These are phyloP conservation scores for Crocuta crocuta DNA, from an alignment of 2,113 vertebrate species.

Conservation along the genomic window DNA sequence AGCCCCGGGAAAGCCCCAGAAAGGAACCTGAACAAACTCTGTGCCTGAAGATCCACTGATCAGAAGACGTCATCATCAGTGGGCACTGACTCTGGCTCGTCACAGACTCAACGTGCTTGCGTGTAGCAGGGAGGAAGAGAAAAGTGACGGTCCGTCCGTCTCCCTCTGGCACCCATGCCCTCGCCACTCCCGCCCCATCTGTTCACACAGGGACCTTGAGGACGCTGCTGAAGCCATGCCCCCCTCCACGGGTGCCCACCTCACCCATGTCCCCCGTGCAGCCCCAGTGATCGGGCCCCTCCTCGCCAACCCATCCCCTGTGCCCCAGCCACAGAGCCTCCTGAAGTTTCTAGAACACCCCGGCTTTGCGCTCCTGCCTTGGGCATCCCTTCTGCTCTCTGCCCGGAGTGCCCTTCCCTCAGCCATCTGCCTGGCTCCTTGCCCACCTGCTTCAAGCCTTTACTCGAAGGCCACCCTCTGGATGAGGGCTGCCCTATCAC, in stretches of 20 bases:
- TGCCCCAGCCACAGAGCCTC: neutral
- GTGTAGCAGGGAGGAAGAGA: neutral
- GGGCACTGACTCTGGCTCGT: neutral
- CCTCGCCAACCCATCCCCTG: neutral
- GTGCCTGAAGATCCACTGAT: neutral
- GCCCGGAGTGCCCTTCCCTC: neutral
- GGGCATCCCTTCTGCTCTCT: neutral
- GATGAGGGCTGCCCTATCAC: neutral
- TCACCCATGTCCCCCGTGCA: neutral
- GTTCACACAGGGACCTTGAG: fast-evolving
- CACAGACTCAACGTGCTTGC: neutral
- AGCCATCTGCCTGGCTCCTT: neutral
- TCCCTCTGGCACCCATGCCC: neutral
- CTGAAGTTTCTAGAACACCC: neutral
- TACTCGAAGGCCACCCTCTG: neutral
- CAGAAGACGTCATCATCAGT: neutral
- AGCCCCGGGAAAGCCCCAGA: neutral
- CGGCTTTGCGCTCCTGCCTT: fast-evolving
- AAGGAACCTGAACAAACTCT: neutral
- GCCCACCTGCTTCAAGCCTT: neutral
- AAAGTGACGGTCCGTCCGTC: neutral
- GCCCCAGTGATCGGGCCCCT: too few relatives aligned
- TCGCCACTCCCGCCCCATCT: neutral
- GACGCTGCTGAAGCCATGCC: neutral
- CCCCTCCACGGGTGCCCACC: neutral